Evolutionary conservation across 2,888 invertebrate genomes (phyloP), one percentile per base, ranked within the genome.

Genomic region (Scrobipalpa atriplicella): DNA sequence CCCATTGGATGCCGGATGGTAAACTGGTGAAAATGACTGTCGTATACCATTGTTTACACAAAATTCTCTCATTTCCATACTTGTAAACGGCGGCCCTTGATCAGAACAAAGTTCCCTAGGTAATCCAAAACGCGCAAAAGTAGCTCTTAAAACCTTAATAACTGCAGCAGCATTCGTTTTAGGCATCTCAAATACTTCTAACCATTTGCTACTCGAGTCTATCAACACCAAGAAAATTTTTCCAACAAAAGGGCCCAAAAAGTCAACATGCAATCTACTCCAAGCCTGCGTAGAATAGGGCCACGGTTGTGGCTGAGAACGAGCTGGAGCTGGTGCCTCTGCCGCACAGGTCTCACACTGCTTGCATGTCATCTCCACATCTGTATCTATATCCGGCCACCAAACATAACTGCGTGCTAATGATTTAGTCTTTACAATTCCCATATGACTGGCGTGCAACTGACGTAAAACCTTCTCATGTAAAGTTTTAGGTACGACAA

Each of bases 141-240:
- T 67, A 8, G 13, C 43, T 19, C 68, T 36, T 39, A 71, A 47
- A 7, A 67, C 62, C 47, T 68, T 68, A 13, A 70, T 68, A 1
- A 67, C 70, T 1, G 43, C 52, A 3, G 10, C 3, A 6, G 70
- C 66, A 5, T 58, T 71, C 0, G 65, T 70, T 21, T 18, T 21
- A 10, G 11, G 36, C 70, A 71, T 68, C 36, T 67, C 10, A 51
- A 68, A 65, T 10, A 66, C 60, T 65, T 71, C 70, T 13, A 69
- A 16, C 69, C 71, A 71, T 41, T 71, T 71, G 1, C 66, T 64
- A 13, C 56, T 67, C 0, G 64, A 47, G 9, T 61, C 66, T 1
- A 62, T 16, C 3, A 62, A 1, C 2, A 62, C 41, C 16, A 62
- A 43, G 19, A 16, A 65, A 0, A 43, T 65, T 16, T 43, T 65